Base-by-base conservation (phyloP, 2,797 vertebrate genomes). In the Hoplostethus atlanticus region DNA sequence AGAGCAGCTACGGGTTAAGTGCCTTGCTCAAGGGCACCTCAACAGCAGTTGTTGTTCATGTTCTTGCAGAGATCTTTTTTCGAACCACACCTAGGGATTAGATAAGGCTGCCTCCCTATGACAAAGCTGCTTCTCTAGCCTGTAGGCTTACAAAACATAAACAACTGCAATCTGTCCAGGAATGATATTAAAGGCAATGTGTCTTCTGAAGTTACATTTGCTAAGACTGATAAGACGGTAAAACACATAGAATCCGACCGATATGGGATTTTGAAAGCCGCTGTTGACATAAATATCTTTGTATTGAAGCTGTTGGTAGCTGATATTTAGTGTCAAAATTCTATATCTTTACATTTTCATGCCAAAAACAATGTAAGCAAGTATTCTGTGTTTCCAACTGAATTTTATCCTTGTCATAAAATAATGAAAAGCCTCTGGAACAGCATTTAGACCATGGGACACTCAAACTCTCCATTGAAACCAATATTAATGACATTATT, bases 51-150 rank as follows among this genome's bases (percentile, higher is more conserved):
- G 61, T 53, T 55, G 58, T 63, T 79, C 34, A 3, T 36, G 54
- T 64, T 2, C 3, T 47, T 64, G 86, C 73, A 77, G 73, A 76
- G 38, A 28, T 16, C 38, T 38, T 55, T 68, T 48, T 28, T 25
- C n/a, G 15, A 13, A 31, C 55, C 60, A 63, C 56, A 62, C 60
- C 52, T 28, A 9, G 56, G 17, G 31, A 68, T 76, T 76, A 44
- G 34, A 52, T 59, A 77, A 66, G 11, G 12, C 52, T 50, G 60
- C 64, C 51, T 71, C n/a, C 38, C 73, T 68, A 75, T 83, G 65
- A 25, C 17, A 12, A 30, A 28, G 52, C 52, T 54, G 52, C 25
- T 54, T 12, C 25, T 56, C 31, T 6, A 11, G 42, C 47, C 55
- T 44, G 25, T 5, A 63, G 25, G 6, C 46, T n/a, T 17, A 50